Conservation (phyloP, 2,113 vertebrate species). For the Salvator merianae region DNA sequence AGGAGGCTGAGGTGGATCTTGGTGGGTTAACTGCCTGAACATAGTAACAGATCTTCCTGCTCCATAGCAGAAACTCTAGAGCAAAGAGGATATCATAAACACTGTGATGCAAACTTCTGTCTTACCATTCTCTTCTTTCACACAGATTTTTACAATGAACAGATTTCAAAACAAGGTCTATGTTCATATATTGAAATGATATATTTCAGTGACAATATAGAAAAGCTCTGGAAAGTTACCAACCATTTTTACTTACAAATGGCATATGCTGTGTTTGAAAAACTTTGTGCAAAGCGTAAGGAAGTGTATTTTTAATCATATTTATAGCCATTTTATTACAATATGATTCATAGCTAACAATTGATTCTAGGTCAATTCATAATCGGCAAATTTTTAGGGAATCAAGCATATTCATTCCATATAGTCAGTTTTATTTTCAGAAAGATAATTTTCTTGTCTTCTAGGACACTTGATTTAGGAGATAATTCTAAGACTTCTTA, state of each 20-base stretch:
- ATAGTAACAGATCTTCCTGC: conserved; percentile 68
- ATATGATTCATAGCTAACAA: background rate
- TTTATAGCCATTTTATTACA: background rate
- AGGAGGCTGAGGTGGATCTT: conserved; percentile 20
- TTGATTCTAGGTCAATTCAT: background rate
- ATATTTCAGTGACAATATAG: background rate
- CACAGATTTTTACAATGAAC: background rate
- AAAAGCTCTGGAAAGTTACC: background rate
- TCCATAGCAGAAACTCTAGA: conserved; percentile 74
- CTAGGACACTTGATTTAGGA: background rate
- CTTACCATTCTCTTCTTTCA: background rate
- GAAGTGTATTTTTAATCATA: background rate
- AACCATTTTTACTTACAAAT: background rate
- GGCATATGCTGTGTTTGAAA: background rate
- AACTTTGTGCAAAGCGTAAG: background rate
- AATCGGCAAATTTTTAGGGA: background rate
- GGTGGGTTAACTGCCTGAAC: conserved; percentile 56
- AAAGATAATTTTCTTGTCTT: background rate
- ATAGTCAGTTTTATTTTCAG: background rate
- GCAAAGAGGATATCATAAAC: background rate
- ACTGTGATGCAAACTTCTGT: too few relatives aligned
- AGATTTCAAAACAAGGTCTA: background rate
- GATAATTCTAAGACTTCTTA: background rate
- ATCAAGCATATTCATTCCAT: background rate
- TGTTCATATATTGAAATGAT: background rate